These are phyloP conservation scores for Troilus luridus DNA, from an alignment of 2,888 invertebrate genomes.

Conservation along the genomic window DNA sequence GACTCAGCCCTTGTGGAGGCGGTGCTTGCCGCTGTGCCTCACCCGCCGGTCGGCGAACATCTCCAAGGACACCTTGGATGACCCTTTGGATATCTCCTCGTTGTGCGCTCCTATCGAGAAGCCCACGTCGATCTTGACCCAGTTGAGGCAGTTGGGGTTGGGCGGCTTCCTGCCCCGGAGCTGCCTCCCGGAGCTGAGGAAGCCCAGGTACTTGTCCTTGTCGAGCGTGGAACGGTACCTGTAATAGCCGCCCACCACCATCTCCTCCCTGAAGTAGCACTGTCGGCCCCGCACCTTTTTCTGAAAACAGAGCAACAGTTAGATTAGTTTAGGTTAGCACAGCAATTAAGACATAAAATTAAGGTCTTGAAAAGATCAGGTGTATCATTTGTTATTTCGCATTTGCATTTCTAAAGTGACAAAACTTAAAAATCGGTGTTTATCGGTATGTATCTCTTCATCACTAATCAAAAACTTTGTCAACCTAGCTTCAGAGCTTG, in stretches of 20 bases:
- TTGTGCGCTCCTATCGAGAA: constrained; percentile 78
- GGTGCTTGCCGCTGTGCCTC: constrained; percentile 58
- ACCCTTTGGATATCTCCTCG: constrained; percentile 71
- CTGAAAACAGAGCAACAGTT: constrained; percentile 67
- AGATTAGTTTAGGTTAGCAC: not conserved
- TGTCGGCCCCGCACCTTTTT: constrained; percentile 74
- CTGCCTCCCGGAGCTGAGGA: constrained; percentile 75
- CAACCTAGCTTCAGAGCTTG: too few species aligned
- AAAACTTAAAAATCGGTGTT: too few species aligned
- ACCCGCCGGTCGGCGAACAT: constrained; percentile 52
- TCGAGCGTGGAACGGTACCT: constrained; percentile 76
- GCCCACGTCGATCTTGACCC: constrained; percentile 76
- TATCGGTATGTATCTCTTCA: too few species aligned
- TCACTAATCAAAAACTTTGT: too few species aligned
- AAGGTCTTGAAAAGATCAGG: not conserved
- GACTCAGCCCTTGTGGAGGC: constrained; percentile 55
- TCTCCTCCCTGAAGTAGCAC: constrained; percentile 77
- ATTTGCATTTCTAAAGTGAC: too few species aligned
- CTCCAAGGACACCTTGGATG: constrained; percentile 31
- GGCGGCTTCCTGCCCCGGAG: constrained; percentile 72
- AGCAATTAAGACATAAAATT: not conserved
- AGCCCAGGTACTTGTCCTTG: constrained; percentile 76
- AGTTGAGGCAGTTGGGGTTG: constrained; percentile 74
- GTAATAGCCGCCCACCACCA: constrained; percentile 76
- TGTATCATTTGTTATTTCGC: not conserved